Evolutionary conservation across 2,113 vertebrate species (phyloP), one percentile per base, ranked within the genome.

Genomic region (Etheostoma spectabile): DNA sequence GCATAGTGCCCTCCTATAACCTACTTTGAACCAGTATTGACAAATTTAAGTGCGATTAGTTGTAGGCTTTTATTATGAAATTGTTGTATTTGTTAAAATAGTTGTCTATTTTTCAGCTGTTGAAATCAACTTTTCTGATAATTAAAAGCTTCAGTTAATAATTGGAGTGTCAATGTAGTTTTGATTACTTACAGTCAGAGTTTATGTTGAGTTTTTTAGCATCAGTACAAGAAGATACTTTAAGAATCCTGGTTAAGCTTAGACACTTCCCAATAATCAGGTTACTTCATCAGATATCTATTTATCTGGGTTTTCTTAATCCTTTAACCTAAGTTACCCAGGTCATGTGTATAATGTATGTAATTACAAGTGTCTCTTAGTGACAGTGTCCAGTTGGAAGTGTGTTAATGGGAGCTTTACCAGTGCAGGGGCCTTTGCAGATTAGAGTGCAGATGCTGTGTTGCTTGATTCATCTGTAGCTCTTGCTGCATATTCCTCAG

Each of bases 371-470:
- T 83, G 53, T 61, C 30, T 63, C 27, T 73, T 35, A 18, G 61
- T 52, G 16, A 48, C 24, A 18, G 61, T 49, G 15, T 52, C 24
- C 42, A 75, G 3, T 62, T 30, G 80, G 27, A 84, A 59, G 59
- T 84, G 68, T 87, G 65, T 74, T 87, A 87, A 92, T 92, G 70
- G 73, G 38, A 49, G 65, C 46, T 80, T 81, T 76, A 66, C 6
- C n/a, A 21, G 51, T 57, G 61, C 52, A 72, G 42, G 55, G 74
- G 30, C 24, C 68, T 79, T 61, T 74, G 2, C 70, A 83, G 88
- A 82, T 81, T 85, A 89, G 68, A 19, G 68, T 79, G 56, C 88
- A 91, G 80, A 87, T 87, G 82, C 77, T 78, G 77, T 83, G 74
- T 59, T 88, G 89, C 88, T 77, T 71, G 77, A 84, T 56, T 78